These are phyloP conservation scores for Pyxicephalus adspersus DNA, from an alignment of 2,113 vertebrate genomes.

Conservation along the genomic window DNA sequence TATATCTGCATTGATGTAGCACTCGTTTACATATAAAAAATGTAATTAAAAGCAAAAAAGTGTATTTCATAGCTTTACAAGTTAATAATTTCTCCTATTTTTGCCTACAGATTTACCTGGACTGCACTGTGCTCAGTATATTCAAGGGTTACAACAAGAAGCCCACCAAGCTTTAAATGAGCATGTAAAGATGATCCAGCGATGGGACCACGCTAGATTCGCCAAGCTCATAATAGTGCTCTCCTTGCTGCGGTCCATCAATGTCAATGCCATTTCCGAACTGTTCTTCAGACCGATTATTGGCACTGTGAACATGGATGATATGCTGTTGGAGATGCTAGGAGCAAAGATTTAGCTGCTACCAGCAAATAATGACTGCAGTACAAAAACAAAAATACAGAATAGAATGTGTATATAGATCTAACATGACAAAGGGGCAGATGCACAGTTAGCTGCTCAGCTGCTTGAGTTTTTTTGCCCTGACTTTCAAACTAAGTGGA, in stretches of 20 bases:
- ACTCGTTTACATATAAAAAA: too few relatives aligned
- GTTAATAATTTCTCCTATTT: not conserved
- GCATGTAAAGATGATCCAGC: constrained; percentile 85
- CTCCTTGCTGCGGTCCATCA: constrained; percentile 88
- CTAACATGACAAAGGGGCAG: not conserved
- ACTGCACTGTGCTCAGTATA: constrained; percentile 87
- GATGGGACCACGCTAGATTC: constrained; percentile 82
- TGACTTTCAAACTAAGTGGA: not conserved
- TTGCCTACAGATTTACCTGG: constrained; percentile 84
- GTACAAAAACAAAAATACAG: not conserved
- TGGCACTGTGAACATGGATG: constrained; percentile 92
- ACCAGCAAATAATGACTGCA: not conserved
- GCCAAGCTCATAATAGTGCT: constrained; percentile 89
- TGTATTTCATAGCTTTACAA: too few relatives aligned
- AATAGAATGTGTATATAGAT: constrained; percentile 54
- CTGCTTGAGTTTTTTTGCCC: not conserved
- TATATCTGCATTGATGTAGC: too few relatives aligned
- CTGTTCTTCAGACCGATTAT: constrained; percentile 96
- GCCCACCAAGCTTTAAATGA: constrained; percentile 92
- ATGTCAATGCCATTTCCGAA: constrained; percentile 83
- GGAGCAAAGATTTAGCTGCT: constrained; percentile 80
- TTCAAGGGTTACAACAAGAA: constrained; percentile 90
- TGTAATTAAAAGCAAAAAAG: too few relatives aligned
- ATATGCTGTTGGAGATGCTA: constrained; percentile 96
- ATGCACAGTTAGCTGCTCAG: not conserved